These are phyloP conservation scores for Sebastiscus tertius DNA, from an alignment of 2,797 vertebrate species.

Conservation along the genomic window DNA sequence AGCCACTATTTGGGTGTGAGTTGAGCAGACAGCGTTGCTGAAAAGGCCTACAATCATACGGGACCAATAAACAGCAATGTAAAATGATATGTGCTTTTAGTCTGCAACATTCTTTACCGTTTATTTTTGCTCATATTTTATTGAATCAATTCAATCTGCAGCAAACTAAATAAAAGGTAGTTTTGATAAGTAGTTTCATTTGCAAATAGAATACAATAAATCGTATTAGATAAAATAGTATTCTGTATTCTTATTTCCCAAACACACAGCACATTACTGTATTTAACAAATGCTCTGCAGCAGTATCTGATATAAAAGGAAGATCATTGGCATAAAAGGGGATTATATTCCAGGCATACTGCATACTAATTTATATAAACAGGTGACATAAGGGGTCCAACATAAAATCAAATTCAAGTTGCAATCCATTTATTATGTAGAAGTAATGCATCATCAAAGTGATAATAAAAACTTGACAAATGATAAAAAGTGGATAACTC, in stretches of 20 bases:
- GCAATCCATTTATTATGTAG: neutral
- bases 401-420: too few relatives aligned
- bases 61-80: conserved; percentile 40
- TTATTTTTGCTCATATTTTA: conserved; percentile 5
- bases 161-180: neutral
- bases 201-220: neutral
- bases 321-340: neutral
- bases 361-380: too few relatives aligned
- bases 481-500: neutral
- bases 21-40: conserved; percentile 35
- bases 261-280: neutral
- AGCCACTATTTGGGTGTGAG: conserved; percentile 52
- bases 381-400: too few relatives aligned
- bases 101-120: neutral
- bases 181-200: neutral
- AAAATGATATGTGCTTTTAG: conserved; percentile 15
- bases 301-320: neutral
- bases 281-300: neutral
- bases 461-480: neutral
- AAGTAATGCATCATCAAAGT: neutral
- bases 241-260: neutral
- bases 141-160: neutral
- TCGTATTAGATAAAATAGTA: neutral
- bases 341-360: neutral
- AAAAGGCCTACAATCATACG: conserved; percentile 39